A percentile compares a stretch with the other conserved stretches of the same genome.
These are phyloP conservation scores for Oxyteleia sp. DNA, from an alignment of 2,888 invertebrate species.

Conservation along the genomic window DNA sequence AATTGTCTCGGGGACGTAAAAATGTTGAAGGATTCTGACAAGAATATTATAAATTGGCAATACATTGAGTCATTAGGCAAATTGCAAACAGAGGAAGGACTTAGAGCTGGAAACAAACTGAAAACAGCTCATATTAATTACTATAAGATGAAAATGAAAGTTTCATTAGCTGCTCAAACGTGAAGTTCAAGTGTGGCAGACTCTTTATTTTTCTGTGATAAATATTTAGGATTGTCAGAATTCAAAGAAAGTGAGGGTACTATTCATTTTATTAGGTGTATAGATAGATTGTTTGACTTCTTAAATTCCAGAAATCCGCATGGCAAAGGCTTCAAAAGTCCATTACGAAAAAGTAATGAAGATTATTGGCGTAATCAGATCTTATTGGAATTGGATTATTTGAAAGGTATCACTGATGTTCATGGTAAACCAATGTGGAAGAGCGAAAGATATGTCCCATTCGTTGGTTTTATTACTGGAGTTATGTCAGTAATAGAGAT, in stretches of 20 bases:
- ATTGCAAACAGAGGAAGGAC: slow-evolving; percentile 37
- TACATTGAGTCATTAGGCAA: not conserved
- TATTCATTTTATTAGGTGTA: slow-evolving; percentile 71
- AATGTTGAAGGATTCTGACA: not conserved
- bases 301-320: slow-evolving; percentile 72
- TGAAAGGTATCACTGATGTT: slow-evolving; percentile 9
- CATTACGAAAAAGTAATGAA: slow-evolving; percentile 64
- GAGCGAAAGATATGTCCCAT: slow-evolving; percentile 28
- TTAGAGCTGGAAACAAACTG: slow-evolving; percentile 56
- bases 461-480: slow-evolving; percentile 49
- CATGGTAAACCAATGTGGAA: not conserved
- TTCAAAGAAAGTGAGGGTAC: slow-evolving; percentile 67
- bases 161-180: slow-evolving; percentile 77
- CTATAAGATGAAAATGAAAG: slow-evolving; percentile 73
- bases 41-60: slow-evolving; percentile 24
- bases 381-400: slow-evolving; percentile 13
- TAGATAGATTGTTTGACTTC: slow-evolving; percentile 71
- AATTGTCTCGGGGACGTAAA: slow-evolving; percentile 32
- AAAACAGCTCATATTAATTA: slow-evolving; percentile 43
- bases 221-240: slow-evolving; percentile 51
- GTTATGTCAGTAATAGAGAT: slow-evolving; percentile 29
- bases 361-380: slow-evolving; percentile 41
- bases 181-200: slow-evolving; percentile 77
- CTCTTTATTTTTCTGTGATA: slow-evolving; percentile 69
- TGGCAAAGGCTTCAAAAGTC: slow-evolving; percentile 72